Base-by-base conservation (phyloP, 2,113 vertebrate species). In the Myiozetetes cayanensis region DNA sequence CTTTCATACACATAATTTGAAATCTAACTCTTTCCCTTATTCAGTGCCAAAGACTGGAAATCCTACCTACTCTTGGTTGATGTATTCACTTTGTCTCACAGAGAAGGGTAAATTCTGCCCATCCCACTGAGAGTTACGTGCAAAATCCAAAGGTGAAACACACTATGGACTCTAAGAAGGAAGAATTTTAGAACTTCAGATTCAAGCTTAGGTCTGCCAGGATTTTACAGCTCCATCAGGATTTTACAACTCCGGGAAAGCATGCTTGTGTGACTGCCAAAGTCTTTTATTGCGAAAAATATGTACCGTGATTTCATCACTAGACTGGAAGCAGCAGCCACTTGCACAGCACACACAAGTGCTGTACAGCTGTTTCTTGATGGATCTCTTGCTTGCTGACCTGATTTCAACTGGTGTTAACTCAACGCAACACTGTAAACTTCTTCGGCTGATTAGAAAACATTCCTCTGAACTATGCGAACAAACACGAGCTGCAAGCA, bases 161-260 rank as follows among this genome's bases (percentile, higher is more conserved):
- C 31, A 24, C 12, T 52, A 4, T 2, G 7, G 30, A 67, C 56
- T 27, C 4, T 1, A n/a, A 84, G 56, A 63, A 46, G 31, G 79
- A 61, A 66, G 41, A 50, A 90, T 59, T 76, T 85, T 67, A 50
- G 94, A 96, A 88, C 72, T 81, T 94, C 30, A 7, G 62, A 68
- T 84, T 94, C 79, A 79, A 84, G 85, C 87, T 77, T 79, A 84
- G 90, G 53, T 62, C 53, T 93, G 28, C 92, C 53, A 93, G 79
- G 85, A 85, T 92, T 96, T 80, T 50, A 94, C 49, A 96, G 79
- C 37, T 77, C 77, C 21, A n/a, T 96, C 62, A 94, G 74, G 87
- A 79, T 94, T 97, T 84, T 50, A 91, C 74, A 96, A 46, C 41
- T 68, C 78, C 16, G 10, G 94, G 85, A 89, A 95, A 96, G 90